A percentile compares a stretch with the other conserved stretches of the same genome.
Evolutionary conservation across 2,888 invertebrate species (phyloP).

Genomic region (Cephus runcator): DNA sequence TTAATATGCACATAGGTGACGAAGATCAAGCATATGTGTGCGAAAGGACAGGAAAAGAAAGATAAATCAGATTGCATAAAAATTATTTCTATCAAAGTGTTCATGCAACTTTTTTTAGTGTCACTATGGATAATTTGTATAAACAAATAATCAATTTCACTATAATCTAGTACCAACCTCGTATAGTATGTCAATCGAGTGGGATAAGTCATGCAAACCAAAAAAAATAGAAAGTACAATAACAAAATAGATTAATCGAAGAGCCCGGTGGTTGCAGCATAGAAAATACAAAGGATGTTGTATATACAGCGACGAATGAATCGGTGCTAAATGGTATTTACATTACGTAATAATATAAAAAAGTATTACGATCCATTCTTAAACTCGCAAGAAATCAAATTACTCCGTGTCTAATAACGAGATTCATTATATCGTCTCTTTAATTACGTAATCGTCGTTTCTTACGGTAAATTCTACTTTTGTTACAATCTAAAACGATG

Average conservation of each 20-base stretch:
- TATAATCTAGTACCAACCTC: slow-evolving; percentile 24
- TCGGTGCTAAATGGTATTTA: neutral
- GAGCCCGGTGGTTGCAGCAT: neutral
- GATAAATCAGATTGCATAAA: neutral
- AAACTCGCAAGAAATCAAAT: neutral
- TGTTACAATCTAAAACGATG: neutral
- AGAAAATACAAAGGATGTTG: neutral
- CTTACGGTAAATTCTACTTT: neutral
- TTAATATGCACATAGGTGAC: neutral
- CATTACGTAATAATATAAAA: neutral
- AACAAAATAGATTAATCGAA: neutral
- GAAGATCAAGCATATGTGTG: neutral
- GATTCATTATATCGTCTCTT: neutral
- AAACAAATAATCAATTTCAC: neutral
- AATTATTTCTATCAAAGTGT: neutral
- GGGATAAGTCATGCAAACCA: slow-evolving; percentile 21
- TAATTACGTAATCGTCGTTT: neutral
- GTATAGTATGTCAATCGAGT: slow-evolving; percentile 7
- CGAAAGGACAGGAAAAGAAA: neutral
- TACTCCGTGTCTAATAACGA: neutral
- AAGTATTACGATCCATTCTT: neutral
- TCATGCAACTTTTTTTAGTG: neutral
- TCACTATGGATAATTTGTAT: neutral
- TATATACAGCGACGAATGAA: neutral
- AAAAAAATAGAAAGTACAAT: slow-evolving; percentile 16